Conservation (phyloP, 92 coral and sea anemone genomes). For the Palythoa heliodiscus region DNA sequence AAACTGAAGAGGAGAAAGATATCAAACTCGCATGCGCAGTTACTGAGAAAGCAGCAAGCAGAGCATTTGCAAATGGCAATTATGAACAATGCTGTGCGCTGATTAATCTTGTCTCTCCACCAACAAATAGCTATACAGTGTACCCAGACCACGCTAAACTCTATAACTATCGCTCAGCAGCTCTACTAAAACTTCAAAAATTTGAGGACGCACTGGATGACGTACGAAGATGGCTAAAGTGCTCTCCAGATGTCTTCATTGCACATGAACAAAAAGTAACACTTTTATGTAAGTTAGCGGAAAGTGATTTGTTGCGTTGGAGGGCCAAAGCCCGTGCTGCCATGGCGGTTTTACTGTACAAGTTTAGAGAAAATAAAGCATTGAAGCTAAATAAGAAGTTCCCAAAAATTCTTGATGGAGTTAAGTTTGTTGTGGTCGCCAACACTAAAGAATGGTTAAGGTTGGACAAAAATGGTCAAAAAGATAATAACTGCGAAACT, state of each 20-base stretch:
- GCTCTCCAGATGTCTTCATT: neutral
- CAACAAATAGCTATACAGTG: neutral
- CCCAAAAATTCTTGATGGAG: neutral
- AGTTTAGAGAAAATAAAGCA: neutral
- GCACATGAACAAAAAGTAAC: neutral
- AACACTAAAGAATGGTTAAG: neutral
- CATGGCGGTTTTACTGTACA: neutral
- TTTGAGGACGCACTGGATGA: neutral
- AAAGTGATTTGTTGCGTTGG: neutral
- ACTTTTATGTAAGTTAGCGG: constrained; percentile 13
- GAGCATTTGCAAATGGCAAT: neutral
- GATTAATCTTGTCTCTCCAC: neutral
- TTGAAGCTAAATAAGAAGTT: neutral
- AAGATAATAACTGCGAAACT: neutral
- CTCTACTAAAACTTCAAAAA: neutral
- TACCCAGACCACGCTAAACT: neutral
- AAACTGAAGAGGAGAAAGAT: neutral
- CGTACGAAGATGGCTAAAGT: neutral
- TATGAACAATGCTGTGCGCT: neutral
- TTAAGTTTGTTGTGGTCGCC: neutral
- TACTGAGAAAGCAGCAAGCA: neutral
- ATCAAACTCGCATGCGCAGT: neutral
- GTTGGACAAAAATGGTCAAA: neutral
- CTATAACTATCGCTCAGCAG: constrained; percentile 17
- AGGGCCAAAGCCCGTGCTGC: constrained; percentile 32